Base-by-base conservation (phyloP, 1,140 invertebrate genomes). In the Aradophagus sp. region DNA sequence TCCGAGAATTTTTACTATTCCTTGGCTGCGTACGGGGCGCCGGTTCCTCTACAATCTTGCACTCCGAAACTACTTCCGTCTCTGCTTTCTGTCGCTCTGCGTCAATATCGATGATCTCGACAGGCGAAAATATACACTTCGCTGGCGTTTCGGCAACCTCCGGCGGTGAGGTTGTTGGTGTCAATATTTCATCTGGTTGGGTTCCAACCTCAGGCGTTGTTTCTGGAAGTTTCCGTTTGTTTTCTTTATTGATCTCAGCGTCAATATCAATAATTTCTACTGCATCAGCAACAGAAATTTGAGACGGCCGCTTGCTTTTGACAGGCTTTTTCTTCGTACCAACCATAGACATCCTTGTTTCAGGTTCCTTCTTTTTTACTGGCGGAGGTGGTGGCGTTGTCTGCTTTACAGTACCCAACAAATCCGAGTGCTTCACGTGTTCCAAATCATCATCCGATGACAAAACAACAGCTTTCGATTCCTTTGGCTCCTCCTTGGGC, bases 201-300 rank as follows among this genome's bases (percentile, higher is more conserved):
- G n/a, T n/a, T n/a, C n/a, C 11, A 1, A 10, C 44, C 27, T 34
- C 42, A 5, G n/a, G 5, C n/a, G 15, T 2, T 6, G 20, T 10
- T 3, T 34, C 12, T 5, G 10, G 14, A 3, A n/a, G 32, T 3
- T 34, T 34, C 29, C n/a, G 4, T 10, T 10, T 31, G 13, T 4
- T 34, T 5, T 34, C 32, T 5, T 34, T 34, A 14, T 4, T 71
- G 17, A 73, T 63, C 47, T 79, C 74, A 1, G 83, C 77, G 32
- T 84, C 82, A 15, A 86, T 81, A 13, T 86, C 81, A 5, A 84
- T 83, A n/a, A 85, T 86, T 27, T 86, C 84, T 2, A 83, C 66
- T 6, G 74, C 45, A 36, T 76, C 26, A 15, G 16, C 0, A 32
- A 38, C 11, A 62, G 65, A 52, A 10, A 44, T 56, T 3, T 45